Conservation (phyloP, 2,797 vertebrate genomes). For the Melanogrammus aeglefinus region DNA sequence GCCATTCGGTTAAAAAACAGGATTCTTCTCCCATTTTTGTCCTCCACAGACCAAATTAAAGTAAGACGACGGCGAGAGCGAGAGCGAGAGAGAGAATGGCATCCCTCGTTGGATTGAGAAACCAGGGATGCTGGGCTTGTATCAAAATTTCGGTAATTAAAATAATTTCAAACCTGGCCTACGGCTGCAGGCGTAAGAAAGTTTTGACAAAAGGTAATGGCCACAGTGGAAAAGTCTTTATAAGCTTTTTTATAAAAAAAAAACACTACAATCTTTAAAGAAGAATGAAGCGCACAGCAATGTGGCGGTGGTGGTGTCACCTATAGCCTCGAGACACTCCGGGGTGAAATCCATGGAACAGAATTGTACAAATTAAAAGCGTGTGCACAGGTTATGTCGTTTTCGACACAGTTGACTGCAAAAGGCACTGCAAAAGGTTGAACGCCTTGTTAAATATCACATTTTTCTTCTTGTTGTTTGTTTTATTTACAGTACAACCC, state of each 20-base stretch:
- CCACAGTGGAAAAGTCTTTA: not conserved
- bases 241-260: not conserved
- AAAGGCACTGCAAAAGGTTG: not conserved
- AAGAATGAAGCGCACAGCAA: not conserved
- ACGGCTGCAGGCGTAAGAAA: not conserved
- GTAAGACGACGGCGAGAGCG: not conserved
- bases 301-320: not conserved
- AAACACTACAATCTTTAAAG: not conserved
- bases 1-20: not conserved
- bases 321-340: not conserved
- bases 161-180: not conserved
- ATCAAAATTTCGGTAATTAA: not conserved
- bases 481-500: not conserved
- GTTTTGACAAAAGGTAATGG: not conserved
- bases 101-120: not conserved
- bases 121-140: not conserved
- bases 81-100: not conserved
- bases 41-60: not conserved
- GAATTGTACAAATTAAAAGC: not conserved
- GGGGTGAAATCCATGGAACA: not conserved
- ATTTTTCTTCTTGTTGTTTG: not conserved
- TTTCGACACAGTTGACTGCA: not conserved
- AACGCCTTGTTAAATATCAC: not conserved
- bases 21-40: not conserved
- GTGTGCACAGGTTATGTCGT: not conserved